phyloP scores from a whole-genome alignment of 2,797 vertebrate species.

The Sebastes taczanowskii region DNA sequence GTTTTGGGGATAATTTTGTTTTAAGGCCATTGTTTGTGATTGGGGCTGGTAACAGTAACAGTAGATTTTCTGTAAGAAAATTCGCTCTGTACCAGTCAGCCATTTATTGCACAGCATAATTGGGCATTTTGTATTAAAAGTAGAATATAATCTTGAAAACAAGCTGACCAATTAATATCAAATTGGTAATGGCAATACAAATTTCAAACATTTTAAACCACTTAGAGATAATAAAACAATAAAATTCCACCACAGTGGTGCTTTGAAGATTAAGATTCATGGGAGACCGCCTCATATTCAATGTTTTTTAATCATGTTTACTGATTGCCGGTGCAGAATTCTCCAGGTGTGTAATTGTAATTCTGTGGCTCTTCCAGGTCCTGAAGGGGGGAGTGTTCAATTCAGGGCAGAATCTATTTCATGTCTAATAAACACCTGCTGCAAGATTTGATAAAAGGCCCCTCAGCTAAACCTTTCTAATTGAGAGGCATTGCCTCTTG shows the following conservation, averaged over 20 bases:
- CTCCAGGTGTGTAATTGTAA: slow-evolving; percentile 79
- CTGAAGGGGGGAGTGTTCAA: slow-evolving; percentile 54
- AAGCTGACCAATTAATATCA: neutral
- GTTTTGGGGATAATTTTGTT: too few relatives aligned
- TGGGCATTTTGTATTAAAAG: neutral
- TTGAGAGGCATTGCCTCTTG: slow-evolving; percentile 30
- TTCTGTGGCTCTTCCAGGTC: slow-evolving; percentile 63
- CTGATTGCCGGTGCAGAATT: slow-evolving; percentile 64
- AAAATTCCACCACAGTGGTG: slow-evolving; percentile 7
- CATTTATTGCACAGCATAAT: neutral
- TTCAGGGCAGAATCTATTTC: slow-evolving; percentile 70
- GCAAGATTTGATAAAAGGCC: slow-evolving; percentile 49
- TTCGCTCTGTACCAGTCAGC: neutral
- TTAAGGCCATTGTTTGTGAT: too few relatives aligned
- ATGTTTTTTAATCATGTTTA: slow-evolving; percentile 75
- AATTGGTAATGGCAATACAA: slow-evolving; percentile 21
- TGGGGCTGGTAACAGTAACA: neutral
- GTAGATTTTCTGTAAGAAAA: neutral
- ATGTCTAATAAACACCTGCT: slow-evolving; percentile 61
- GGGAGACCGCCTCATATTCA: slow-evolving; percentile 56
- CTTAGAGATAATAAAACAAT: slow-evolving; percentile 30
- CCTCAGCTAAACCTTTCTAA: slow-evolving; percentile 49
- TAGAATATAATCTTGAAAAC: neutral
- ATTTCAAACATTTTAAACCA: slow-evolving; percentile 34
- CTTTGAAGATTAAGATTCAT: slow-evolving; percentile 57